Conservation (phyloP, 2,113 vertebrate genomes). For the Rallus limicola region DNA sequence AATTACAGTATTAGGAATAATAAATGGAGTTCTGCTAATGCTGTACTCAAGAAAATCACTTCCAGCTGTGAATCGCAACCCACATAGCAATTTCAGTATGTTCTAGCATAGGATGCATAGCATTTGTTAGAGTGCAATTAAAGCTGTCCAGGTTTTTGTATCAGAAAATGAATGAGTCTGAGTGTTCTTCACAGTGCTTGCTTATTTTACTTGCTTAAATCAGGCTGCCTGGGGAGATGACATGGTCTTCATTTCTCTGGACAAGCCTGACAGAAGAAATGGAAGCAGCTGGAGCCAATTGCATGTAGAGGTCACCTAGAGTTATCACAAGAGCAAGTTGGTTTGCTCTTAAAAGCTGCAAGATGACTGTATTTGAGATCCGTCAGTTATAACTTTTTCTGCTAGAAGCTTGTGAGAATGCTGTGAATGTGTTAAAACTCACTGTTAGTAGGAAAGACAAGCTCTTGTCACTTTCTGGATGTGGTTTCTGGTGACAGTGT, state of each 20-base stretch:
- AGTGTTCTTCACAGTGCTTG: neutral
- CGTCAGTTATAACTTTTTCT: neutral
- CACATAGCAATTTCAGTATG: neutral
- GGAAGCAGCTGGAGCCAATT: neutral
- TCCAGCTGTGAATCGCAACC: neutral
- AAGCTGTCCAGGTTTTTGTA: neutral
- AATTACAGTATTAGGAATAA: neutral
- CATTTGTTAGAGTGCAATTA: neutral
- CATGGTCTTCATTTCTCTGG: too few relatives aligned
- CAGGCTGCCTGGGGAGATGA: neutral
- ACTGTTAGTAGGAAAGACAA: neutral
- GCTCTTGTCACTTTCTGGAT: neutral
- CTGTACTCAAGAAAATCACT: neutral
- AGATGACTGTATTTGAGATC: neutral
- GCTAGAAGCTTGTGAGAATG: neutral
- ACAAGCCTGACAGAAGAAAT: neutral
- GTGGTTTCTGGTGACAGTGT: neutral
- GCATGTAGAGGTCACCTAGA: neutral
- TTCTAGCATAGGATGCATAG: neutral
- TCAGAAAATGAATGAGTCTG: neutral
- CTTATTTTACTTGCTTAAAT: neutral
- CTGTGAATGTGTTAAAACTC: neutral
- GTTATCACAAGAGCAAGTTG: neutral
- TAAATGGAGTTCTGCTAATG: neutral
- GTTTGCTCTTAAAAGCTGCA: neutral